Evolutionary conservation across 2,797 vertebrate species (phyloP).

Genomic region (Chrysocyon brachyurus): DNA sequence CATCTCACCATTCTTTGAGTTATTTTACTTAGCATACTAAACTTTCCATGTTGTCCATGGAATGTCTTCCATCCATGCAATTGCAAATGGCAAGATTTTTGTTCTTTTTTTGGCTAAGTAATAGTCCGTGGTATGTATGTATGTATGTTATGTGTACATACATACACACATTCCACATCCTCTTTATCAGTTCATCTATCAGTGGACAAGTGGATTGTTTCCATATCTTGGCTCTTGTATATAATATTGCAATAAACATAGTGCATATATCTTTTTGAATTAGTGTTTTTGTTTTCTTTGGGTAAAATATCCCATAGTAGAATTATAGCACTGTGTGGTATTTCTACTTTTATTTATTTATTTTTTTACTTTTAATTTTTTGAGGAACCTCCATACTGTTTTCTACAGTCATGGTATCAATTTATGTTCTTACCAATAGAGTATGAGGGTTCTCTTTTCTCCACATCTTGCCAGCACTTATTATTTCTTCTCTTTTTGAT

Average conservation of each 20-base stretch:
- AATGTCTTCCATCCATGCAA: neutral
- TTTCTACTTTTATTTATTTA: neutral
- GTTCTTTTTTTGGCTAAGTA: neutral
- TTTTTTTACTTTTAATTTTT: neutral
- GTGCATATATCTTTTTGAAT: neutral
- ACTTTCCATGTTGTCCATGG: neutral
- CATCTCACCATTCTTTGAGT: neutral
- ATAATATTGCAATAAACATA: neutral
- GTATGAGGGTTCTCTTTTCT: neutral
- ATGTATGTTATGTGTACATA: neutral
- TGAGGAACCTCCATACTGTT: neutral
- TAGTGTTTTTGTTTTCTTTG: neutral
- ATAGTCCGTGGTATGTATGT: neutral
- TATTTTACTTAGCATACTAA: neutral
- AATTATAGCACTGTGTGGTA: neutral
- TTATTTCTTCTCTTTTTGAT: neutral
- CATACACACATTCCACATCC: neutral
- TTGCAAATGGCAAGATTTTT: neutral
- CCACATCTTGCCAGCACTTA: neutral
- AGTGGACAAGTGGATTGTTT: neutral
- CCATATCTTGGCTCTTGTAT: neutral
- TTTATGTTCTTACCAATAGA: neutral
- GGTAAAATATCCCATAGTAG: neutral
- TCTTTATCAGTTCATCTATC: neutral
- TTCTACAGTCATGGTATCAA: neutral